Evolutionary conservation across 1,140 invertebrate genomes (phyloP).

Genomic region (Batillaria attramentaria): DNA sequence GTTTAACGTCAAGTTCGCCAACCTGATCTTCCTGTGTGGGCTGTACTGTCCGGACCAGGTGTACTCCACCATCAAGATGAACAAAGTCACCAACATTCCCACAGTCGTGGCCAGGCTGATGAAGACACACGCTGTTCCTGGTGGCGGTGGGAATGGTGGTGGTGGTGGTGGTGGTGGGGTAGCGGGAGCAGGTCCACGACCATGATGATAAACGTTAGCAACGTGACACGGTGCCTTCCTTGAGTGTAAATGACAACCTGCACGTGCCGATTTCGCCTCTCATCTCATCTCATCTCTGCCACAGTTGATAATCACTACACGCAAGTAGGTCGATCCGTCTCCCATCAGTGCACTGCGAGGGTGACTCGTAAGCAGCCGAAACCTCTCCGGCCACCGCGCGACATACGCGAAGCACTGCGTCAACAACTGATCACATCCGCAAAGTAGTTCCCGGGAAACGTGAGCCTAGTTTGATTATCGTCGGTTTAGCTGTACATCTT

Average conservation of each 20-base stretch:
- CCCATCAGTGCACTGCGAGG: no score
- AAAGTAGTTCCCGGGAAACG: no score
- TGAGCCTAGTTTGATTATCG: no score
- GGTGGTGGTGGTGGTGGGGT: background rate
- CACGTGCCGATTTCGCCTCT: background rate
- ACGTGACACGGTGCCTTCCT: background rate
- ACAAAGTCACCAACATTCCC: slow-evolving; percentile 33
- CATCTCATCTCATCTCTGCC: no score
- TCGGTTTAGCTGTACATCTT: no score
- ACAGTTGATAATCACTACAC: no score
- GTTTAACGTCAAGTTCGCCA: slow-evolving; percentile 37
- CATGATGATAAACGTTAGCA: background rate
- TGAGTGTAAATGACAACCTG: background rate
- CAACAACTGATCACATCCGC: no score
- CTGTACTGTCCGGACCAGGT: slow-evolving; percentile 43
- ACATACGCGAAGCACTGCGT: no score
- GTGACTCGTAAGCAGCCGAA: no score
- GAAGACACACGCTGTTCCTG: background rate
- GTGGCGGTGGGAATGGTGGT: background rate
- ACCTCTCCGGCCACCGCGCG: no score
- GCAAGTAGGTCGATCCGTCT: no score
- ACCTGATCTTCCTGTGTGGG: slow-evolving; percentile 28
- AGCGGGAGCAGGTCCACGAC: background rate
- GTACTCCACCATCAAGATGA: slow-evolving; percentile 33
- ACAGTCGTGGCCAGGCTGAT: slow-evolving; percentile 37